Conservation (phyloP, 2,797 vertebrate genomes). For the Oryzias dopingdopingensis region DNA sequence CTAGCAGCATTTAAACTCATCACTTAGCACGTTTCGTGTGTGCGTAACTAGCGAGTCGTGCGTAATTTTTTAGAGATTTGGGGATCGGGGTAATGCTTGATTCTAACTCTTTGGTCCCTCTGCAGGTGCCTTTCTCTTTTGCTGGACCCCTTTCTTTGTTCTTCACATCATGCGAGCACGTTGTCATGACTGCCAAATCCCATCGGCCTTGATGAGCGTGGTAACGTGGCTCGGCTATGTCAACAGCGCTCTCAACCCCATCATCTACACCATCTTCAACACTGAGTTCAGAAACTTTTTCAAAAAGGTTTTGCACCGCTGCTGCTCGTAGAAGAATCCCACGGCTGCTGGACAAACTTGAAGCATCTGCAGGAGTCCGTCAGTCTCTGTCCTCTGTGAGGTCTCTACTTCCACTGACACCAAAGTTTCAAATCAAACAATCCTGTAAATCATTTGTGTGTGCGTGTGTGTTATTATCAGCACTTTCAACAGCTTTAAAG, state of each 20-base stretch:
- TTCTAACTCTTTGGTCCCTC: neutral
- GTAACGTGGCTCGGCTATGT: constrained; percentile 97
- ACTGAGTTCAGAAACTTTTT: constrained; percentile 91
- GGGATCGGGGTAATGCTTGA: neutral
- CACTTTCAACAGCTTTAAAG: no score
- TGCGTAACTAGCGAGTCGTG: no score
- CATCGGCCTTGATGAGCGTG: constrained; percentile 83
- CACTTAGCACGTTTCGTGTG: no score
- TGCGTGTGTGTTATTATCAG: no score
- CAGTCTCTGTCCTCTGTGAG: constrained; percentile 30
- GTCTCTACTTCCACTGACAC: constrained; percentile 43
- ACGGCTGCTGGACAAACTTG: neutral
- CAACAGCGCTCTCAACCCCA: constrained; percentile 93
- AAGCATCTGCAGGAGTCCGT: constrained; percentile 14
- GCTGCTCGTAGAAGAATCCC: constrained; percentile 50
- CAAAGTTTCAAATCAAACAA: constrained; percentile 46
- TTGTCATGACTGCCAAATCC: constrained; percentile 82
- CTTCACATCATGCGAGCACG: constrained; percentile 87
- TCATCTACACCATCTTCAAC: constrained; percentile 95
- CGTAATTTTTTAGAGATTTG: no score
- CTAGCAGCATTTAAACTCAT: no score
- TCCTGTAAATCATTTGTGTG: neutral
- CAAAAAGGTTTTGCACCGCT: constrained; percentile 80
- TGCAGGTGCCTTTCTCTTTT: constrained; percentile 90
- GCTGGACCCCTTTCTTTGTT: constrained; percentile 97